Evolutionary conservation across 2,888 invertebrate genomes (phyloP).

Genomic region (Tachina grossa): DNA sequence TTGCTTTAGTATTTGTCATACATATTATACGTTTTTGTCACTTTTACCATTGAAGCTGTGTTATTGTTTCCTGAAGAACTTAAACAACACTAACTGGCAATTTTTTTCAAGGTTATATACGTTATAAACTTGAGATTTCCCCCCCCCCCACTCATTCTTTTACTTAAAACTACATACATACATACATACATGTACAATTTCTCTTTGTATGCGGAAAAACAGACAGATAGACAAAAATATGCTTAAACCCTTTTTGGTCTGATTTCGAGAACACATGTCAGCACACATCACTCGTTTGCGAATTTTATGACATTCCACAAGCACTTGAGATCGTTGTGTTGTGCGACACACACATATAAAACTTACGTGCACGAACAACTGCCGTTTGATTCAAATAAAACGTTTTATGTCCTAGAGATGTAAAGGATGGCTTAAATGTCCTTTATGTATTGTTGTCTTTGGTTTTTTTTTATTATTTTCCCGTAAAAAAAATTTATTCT

Average conservation of each 20-base stretch:
- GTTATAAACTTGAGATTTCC: slow-evolving; percentile 21
- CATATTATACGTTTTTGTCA: background rate
- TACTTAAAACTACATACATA: background rate
- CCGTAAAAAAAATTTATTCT: slow-evolving; percentile 9
- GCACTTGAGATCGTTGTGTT: slow-evolving; percentile 76
- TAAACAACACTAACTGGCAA: slow-evolving; percentile 50
- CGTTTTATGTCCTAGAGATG: slow-evolving; percentile 11
- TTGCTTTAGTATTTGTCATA: slow-evolving; percentile 4
- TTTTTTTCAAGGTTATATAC: slow-evolving; percentile 59
- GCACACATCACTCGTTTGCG: slow-evolving; percentile 75
- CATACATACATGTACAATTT: background rate
- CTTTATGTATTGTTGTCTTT: slow-evolving; percentile 12
- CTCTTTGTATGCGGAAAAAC: background rate
- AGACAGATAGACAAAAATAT: slow-evolving; percentile 16
- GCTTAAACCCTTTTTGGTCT: slow-evolving; percentile 58
- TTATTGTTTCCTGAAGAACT: slow-evolving; percentile 39
- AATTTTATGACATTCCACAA: slow-evolving; percentile 76
- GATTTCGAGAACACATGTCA: slow-evolving; percentile 74
- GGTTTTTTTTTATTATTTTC: slow-evolving; percentile 27
- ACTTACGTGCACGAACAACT: background rate
- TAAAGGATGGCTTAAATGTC: slow-evolving; percentile 33
- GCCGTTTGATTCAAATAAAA: slow-evolving; percentile 7
- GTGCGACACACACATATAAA: slow-evolving; percentile 5
- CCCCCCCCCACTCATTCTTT: slow-evolving; percentile 4
- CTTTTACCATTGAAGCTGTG: slow-evolving; percentile 2